phyloP scores from a whole-genome alignment of 2,797 vertebrate genomes.

The Gallinago solitaria region DNA sequence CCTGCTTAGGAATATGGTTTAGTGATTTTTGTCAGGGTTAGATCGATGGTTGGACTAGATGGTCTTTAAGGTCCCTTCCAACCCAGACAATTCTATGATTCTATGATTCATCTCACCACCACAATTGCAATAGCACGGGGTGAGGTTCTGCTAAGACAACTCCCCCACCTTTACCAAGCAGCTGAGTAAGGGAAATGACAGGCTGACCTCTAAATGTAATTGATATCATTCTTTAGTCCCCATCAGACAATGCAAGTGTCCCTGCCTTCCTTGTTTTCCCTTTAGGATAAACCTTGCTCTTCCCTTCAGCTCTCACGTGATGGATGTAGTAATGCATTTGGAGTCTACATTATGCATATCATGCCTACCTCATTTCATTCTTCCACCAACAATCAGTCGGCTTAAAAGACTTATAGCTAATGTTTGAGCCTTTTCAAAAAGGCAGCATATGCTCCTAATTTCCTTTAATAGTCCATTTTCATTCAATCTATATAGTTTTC shows the following conservation, averaged over 20 bases:
- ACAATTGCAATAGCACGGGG: neutral
- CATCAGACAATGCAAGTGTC: neutral
- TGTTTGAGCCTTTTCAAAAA: slow-evolving; percentile 26
- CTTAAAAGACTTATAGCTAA: slow-evolving; percentile 47
- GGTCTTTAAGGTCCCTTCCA: too few species aligned
- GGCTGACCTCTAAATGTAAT: neutral
- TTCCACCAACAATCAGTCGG: neutral
- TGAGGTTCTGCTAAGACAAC: neutral
- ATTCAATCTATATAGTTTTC: slow-evolving; percentile 40
- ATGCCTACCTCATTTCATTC: neutral
- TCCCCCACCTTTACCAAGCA: neutral
- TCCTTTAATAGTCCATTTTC: slow-evolving; percentile 55
- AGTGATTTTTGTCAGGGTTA: too few species aligned
- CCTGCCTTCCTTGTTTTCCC: neutral
- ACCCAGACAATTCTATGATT: too few species aligned
- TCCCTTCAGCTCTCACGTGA: neutral
- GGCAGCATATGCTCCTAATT: slow-evolving; percentile 40
- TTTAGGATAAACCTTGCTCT: neutral
- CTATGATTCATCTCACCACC: neutral
- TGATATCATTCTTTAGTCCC: neutral
- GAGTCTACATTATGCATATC: neutral
- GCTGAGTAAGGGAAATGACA: neutral
- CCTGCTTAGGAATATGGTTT: too few species aligned
- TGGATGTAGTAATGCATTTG: neutral
- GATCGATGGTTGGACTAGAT: too few species aligned